Base-by-base conservation (phyloP, 1,140 invertebrate species). In the Ericerus pela region DNA sequence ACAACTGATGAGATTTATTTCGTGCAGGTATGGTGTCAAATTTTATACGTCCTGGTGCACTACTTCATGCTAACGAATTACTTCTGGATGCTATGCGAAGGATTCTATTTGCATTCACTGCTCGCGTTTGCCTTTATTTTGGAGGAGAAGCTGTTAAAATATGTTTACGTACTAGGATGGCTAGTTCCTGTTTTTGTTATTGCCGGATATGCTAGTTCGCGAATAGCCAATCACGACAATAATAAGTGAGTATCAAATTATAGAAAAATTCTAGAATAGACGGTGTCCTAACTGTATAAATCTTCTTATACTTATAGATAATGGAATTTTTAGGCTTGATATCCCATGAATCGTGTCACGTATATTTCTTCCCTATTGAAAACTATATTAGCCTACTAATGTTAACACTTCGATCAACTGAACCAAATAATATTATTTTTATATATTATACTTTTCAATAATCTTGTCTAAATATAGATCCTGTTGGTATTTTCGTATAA, bases 41-140 rank as follows among this genome's bases (percentile, higher is more conserved):
- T 79, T 0, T 71, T 96, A 1, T 88, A 95, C 71, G 78, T 91
- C 2, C 64, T 87, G 12, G 78, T 92, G 11, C 85, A 93, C 64
- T 95, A 91, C 68, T 89, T 89, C 60, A 74, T 95, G 47, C 74
- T 94, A 28, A 88, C 86, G 55, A 96, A 90, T 73, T 96, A 96
- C 70, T 84, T 88, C 57, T 97, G 93, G 92, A 92, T 90, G 86
- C 75, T 93, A 56, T 89, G 87, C 68, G 88, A 93, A 70, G 91
- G 92, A 0, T 77, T 96, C 47, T 96, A 96, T 69, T 75, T 96
- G 36, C 91, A 95, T 68, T 94, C 91, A 0, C 75, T 96, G 38
- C 79, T 96, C 0, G 89, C 95, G 1, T 80, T 82, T 47, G 86
- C 91, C 1, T 96, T 96, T 69, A 85, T 89, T 18, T 84, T 84